Evolutionary conservation across 2,797 vertebrate species (phyloP).

Genomic region (Ara ararauna): DNA sequence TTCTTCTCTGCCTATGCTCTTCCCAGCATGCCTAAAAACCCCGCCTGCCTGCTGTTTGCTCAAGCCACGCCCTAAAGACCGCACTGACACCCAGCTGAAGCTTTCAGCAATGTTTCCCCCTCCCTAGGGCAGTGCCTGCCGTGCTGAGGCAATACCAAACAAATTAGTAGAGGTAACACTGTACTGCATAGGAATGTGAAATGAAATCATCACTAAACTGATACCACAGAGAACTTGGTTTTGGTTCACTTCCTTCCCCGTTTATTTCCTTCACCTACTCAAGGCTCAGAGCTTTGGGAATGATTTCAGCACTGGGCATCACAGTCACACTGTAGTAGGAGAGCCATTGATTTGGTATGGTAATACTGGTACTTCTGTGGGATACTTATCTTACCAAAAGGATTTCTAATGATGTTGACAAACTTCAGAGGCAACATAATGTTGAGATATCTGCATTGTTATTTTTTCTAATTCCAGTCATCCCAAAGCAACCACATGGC

Average conservation of each 20-base stretch:
- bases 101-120: not conserved
- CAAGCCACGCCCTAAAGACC: too few species aligned
- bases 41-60: not conserved
- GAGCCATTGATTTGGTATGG: rapidly evolving
- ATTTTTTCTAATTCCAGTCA: not conserved
- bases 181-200: not conserved
- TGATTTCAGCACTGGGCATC: rapidly evolving
- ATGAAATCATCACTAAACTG: not conserved
- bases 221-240: not conserved
- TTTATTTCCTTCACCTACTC: not conserved
- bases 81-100: too few species aligned
- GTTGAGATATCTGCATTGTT: not conserved
- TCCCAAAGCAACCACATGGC: not conserved
- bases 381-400: not conserved
- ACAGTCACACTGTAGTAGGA: rapidly evolving
- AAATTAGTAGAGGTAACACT: not conserved
- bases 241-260: too few species aligned
- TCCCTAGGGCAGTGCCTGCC: not conserved
- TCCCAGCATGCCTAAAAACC: not conserved
- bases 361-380: not conserved
- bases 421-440: not conserved
- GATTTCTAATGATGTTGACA: not conserved
- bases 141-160: not conserved
- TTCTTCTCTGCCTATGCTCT: not conserved
- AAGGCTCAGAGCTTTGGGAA: not conserved